A percentile compares a stretch with the other conserved stretches of the same genome.
Conservation (phyloP, 2,797 vertebrate genomes). For the Numenius phaeopus region DNA sequence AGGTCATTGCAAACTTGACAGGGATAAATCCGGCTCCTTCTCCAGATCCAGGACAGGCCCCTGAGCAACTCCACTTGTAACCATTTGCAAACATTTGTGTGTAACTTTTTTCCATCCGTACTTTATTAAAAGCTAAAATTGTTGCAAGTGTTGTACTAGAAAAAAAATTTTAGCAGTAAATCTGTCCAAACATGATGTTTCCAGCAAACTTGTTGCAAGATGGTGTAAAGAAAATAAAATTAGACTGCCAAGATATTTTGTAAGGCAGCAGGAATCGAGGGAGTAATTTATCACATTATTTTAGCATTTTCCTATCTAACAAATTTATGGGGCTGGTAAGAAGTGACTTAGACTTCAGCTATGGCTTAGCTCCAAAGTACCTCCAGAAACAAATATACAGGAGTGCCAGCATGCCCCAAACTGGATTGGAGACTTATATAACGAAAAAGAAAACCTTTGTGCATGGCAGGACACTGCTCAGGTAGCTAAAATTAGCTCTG, state of each 20-base stretch:
- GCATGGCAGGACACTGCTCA: neutral
- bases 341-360: neutral
- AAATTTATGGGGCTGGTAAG: neutral
- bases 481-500: neutral
- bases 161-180: neutral
- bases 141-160: neutral
- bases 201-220: neutral
- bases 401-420: neutral
- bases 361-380: neutral
- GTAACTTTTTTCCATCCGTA: neutral
- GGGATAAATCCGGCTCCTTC: neutral
- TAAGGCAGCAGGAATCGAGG: neutral
- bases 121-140: neutral
- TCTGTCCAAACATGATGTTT: neutral
- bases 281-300: neutral
- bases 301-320: constrained; percentile 14
- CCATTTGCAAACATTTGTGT: neutral
- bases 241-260: constrained; percentile 5
- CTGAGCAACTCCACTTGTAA: neutral
- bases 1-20: neutral
- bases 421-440: neutral
- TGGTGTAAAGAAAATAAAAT: constrained; percentile 5
- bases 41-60: neutral
- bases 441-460: neutral
- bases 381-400: neutral